A percentile compares a stretch with the other conserved stretches of the same genome.
phyloP scores from a whole-genome alignment of 2,113 vertebrate genomes.

The Chitala chitala region DNA sequence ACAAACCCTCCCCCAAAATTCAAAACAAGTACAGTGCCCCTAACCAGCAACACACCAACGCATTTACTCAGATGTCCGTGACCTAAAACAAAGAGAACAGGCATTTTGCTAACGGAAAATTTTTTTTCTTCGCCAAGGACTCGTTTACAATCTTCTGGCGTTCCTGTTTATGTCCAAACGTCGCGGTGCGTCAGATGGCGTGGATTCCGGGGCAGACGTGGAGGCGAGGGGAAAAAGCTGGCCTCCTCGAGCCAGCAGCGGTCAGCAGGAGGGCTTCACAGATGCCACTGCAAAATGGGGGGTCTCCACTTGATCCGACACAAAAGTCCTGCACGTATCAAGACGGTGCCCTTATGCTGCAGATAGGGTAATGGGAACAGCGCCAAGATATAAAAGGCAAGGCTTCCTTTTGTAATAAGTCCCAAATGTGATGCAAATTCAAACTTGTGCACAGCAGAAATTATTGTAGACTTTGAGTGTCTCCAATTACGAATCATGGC shows the following conservation, averaged over 20 bases:
- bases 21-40: slow-evolving; percentile 10
- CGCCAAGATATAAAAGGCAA: neutral
- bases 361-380: too few species aligned
- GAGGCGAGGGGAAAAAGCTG: neutral
- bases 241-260: neutral
- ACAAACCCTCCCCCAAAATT: neutral
- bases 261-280: neutral
- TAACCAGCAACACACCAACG: slow-evolving; percentile 26
- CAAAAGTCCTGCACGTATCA: too few species aligned
- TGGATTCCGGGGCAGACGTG: neutral
- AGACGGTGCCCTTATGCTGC: too few species aligned
- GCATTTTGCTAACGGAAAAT: slow-evolving; percentile 35
- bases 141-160: slow-evolving; percentile 33
- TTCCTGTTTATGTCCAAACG: slow-evolving; percentile 32
- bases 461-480: too few species aligned
- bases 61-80: slow-evolving; percentile 34
- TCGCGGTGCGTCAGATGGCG: neutral
- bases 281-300: neutral
- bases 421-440: neutral
- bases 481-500: too few species aligned
- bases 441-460: too few species aligned
- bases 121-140: slow-evolving; percentile 16
- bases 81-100: slow-evolving; percentile 26
- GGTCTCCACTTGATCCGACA: neutral
- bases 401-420: neutral